phyloP scores from a whole-genome alignment of 2,888 invertebrate species.

The Stenchaetothrips biformis region DNA sequence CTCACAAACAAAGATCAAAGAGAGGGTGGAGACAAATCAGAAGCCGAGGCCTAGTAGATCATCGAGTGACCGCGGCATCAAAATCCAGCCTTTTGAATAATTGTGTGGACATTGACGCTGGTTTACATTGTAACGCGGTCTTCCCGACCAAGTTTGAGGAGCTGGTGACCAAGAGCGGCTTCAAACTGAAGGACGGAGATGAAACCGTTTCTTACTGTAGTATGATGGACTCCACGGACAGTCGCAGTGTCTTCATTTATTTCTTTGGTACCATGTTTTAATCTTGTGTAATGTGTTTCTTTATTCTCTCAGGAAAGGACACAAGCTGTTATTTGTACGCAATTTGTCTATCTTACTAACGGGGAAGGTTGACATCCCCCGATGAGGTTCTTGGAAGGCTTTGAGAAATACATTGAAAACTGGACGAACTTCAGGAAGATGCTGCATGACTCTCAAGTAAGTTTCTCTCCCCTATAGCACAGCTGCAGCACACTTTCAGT shows the following conservation, averaged over 20 bases:
- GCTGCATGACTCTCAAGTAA: slow-evolving; percentile 43
- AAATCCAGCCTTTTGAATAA: neutral
- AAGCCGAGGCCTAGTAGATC: neutral
- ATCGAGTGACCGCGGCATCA: neutral
- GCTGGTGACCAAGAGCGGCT: neutral
- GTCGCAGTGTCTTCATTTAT: neutral
- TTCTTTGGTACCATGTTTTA: neutral
- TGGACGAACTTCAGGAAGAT: slow-evolving; percentile 44
- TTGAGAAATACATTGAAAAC: slow-evolving; percentile 41
- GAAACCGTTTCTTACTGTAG: neutral
- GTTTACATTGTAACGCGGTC: no score
- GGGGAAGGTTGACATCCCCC: neutral
- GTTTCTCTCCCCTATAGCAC: neutral
- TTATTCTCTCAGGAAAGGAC: neutral
- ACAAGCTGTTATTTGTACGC: slow-evolving; percentile 1
- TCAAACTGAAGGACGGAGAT: neutral
- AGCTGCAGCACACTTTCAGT: slow-evolving; percentile 34
- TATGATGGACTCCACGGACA: neutral
- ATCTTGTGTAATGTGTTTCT: neutral
- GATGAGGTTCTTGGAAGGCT: slow-evolving; percentile 35
- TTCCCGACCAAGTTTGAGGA: neutral
- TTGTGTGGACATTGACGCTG: neutral
- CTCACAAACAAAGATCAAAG: neutral
- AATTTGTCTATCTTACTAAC: neutral
- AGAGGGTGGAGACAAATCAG: neutral